Base-by-base conservation (phyloP, 2,888 invertebrate genomes). In the Nephrocerus scutellatus region DNA sequence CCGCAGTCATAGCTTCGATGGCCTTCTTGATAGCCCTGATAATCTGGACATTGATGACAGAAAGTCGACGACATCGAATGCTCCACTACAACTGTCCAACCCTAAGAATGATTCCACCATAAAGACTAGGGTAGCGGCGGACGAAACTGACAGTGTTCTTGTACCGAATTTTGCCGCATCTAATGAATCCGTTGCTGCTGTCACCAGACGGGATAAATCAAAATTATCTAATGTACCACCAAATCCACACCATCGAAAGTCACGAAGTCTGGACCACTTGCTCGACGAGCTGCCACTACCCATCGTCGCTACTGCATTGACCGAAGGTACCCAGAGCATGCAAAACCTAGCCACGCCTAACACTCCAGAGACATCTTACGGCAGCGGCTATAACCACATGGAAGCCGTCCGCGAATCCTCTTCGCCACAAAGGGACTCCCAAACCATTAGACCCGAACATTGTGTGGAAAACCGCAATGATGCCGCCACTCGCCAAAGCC, bases 181-280 rank as follows among this genome's bases (percentile, higher is more conserved):
- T 15, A 12, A 12, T 10, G 23, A 22, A 12, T 28, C 30, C 18
- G 37, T 46, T 29, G 44, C 44, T 12, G 40, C 30, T 1, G 64
- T 66, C 9, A 44, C 52, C n/a, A 53, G 55, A 14, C 55, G 66
- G 3, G 65, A 63, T 10, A 65, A 66, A 36, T 42, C 51, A 23
- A 46, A 47, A 4, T 53, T 30, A 41, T n/a, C 49, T 51, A 35
- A 46, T 40, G 40, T 51, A 42, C 56, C 51, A 29, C 56, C 57
- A 3, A 59, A 58, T 48, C 54, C 55, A 9, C 62, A 62, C 33
- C 66, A 68, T 50, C 59, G 75, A 43, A 70, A 76, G 52, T 79
- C 80, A 28, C 75, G 77, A 32, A 80, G 80, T 56, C 66, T 80
- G 43, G 80, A 80, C 55, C 78, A 76, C 41, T 70, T 80, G 14